Percentiles rank a stretch among this genome's conserved stretches.
Evolutionary conservation across 2,113 vertebrate genomes (phyloP).

Genomic region (Pionites leucogaster): DNA sequence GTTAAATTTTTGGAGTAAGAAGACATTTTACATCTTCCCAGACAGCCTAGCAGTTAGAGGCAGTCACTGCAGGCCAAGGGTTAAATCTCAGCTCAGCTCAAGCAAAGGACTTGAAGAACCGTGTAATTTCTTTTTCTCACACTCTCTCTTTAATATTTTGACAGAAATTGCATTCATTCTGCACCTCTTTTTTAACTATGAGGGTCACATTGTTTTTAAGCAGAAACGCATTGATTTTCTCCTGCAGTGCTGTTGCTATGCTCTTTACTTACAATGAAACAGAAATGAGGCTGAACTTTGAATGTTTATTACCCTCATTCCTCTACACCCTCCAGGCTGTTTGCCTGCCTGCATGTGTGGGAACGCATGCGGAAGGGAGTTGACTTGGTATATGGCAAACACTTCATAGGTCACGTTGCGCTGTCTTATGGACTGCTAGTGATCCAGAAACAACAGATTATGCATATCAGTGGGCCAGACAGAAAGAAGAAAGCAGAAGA

Average conservation of each 20-base stretch:
- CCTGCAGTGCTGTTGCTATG: not conserved
- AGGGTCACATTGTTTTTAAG: not conserved
- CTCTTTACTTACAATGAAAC: not conserved
- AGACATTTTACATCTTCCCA: not conserved
- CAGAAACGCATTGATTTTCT: not conserved
- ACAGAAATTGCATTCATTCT: not conserved
- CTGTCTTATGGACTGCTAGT: not conserved
- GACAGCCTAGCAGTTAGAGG: not conserved
- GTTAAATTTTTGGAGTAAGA: not conserved
- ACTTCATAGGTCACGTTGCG: not conserved
- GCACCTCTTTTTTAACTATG: not conserved
- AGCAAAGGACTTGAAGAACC: not conserved
- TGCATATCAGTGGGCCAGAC: not conserved
- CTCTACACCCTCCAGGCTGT: not conserved
- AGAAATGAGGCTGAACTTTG: not conserved
- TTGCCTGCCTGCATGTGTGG: not conserved
- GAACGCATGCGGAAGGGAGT: not conserved
- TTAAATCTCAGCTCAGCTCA: not conserved
- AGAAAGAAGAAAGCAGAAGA: not conserved
- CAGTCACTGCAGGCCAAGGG: not conserved
- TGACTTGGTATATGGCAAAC: not conserved
- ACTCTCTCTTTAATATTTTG: not conserved
- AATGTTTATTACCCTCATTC: not conserved
- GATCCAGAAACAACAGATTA: conserved; percentile 39
- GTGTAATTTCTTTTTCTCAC: not conserved